These are phyloP conservation scores for Hedya salicella DNA, from an alignment of 2,888 invertebrate genomes.

Conservation along the genomic window DNA sequence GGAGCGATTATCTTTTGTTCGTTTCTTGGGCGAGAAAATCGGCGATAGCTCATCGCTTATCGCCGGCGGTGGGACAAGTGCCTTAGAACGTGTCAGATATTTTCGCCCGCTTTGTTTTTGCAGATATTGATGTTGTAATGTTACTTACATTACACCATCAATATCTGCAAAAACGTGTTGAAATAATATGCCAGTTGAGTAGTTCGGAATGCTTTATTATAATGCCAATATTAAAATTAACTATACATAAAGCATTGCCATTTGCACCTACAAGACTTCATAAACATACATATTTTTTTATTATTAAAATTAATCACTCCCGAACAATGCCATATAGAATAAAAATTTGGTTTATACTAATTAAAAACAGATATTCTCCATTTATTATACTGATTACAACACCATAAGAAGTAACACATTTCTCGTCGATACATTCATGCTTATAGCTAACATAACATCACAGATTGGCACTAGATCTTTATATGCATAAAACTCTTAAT, in stretches of 20 bases:
- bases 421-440: slow-evolving; percentile 1
- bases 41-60: too few species aligned
- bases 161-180: not conserved
- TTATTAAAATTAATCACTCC: not conserved
- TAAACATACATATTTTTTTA: not conserved
- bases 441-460: slow-evolving; percentile 55
- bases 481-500: not conserved
- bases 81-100: too few species aligned
- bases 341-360: not conserved
- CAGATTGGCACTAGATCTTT: slow-evolving; percentile 60
- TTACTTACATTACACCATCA: too few species aligned
- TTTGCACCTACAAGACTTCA: not conserved
- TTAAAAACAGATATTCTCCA: too few species aligned
- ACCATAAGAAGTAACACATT: not conserved
- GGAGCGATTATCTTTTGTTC: too few species aligned
- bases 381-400: not conserved
- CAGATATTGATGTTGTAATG: too few species aligned
- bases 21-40: too few species aligned
- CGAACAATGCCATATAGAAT: not conserved
- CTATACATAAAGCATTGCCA: not conserved
- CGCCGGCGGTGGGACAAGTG: too few species aligned
- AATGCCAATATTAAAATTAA: not conserved
- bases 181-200: not conserved
- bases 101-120: too few species aligned
- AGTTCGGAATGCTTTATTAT: slow-evolving; percentile 5